Conservation (phyloP, 1,140 invertebrate species). For the Drosophila busckii region DNA sequence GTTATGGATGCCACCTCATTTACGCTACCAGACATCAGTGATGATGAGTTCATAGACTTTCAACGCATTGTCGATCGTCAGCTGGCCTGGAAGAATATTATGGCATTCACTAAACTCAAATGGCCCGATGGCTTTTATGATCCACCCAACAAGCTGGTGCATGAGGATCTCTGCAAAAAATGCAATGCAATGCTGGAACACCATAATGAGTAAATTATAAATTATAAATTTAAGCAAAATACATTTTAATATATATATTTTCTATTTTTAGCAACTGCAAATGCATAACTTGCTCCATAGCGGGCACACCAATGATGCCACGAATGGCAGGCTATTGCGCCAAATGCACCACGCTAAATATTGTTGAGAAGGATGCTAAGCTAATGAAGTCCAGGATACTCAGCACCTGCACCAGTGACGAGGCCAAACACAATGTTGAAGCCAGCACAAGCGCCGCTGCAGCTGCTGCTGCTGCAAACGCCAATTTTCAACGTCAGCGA, state of each 20-base stretch:
- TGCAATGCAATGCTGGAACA: conserved; percentile 71
- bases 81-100: conserved; percentile 76
- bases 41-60: conserved; percentile 74
- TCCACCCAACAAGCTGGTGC: conserved; percentile 69
- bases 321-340: conserved; percentile 56
- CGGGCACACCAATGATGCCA: conserved; percentile 66
- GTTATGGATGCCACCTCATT: conserved; percentile 71
- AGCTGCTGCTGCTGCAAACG: conserved; percentile 7
- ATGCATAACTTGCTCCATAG: conserved; percentile 77
- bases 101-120: conserved; percentile 72
- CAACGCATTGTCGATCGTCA: conserved; percentile 69
- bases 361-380: conserved; percentile 72
- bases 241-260: not conserved
- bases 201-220: conserved; percentile 63
- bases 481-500: too few relatives aligned
- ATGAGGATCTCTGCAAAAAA: conserved; percentile 68
- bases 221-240: not conserved
- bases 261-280: conserved; percentile 56
- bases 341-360: conserved; percentile 70
- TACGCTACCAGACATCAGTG: conserved; percentile 65
- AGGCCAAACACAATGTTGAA: conserved; percentile 56
- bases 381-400: conserved; percentile 75
- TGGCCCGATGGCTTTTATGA: conserved; percentile 73
- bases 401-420: conserved; percentile 70
- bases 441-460: conserved; percentile 37